A percentile compares a stretch with the other conserved stretches of the same genome.
Conservation (phyloP, 2,888 invertebrate species). For the Ophraella communa region DNA sequence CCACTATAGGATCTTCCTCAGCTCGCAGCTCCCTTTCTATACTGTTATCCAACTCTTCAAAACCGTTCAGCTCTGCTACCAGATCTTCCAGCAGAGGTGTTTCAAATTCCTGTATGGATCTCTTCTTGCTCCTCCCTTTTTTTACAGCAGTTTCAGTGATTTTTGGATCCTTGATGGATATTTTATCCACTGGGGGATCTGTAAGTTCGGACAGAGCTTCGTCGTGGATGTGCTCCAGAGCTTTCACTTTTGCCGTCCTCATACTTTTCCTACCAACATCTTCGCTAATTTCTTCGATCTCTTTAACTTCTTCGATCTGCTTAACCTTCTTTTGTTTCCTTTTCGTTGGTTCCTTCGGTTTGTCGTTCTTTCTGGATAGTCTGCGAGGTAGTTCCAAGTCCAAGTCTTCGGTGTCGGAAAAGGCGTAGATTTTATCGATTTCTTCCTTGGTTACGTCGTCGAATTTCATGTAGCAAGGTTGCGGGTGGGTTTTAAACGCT, state of each 20-base stretch:
- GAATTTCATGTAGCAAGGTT: neutral
- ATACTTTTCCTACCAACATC: conserved; percentile 28
- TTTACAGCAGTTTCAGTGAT: neutral
- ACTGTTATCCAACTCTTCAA: conserved; percentile 38
- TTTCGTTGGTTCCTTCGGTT: neutral
- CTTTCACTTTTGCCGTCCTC: conserved; percentile 47
- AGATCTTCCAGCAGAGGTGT: conserved; percentile 30
- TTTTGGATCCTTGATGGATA: neutral
- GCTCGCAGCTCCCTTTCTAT: conserved; percentile 36
- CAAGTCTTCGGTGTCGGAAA: conserved; percentile 36
- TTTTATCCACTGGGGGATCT: conserved; percentile 29
- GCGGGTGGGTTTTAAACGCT: neutral
- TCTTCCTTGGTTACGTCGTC: conserved; percentile 22
- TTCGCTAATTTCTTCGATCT: conserved; percentile 20
- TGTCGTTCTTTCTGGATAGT: conserved; percentile 18
- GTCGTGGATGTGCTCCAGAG: conserved; percentile 46
- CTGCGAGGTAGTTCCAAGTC: conserved; percentile 33
- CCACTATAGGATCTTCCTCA: conserved; percentile 15
- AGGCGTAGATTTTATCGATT: conserved; percentile 35
- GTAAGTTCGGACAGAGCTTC: conserved; percentile 43
- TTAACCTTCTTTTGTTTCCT: neutral
- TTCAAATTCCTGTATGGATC: too few species aligned
- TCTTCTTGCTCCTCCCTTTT: conserved; percentile 5
- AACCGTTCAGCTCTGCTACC: conserved; percentile 33
- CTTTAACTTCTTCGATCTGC: conserved; percentile 15